Conservation (phyloP, 2,113 vertebrate species). For the Abramis brama region DNA sequence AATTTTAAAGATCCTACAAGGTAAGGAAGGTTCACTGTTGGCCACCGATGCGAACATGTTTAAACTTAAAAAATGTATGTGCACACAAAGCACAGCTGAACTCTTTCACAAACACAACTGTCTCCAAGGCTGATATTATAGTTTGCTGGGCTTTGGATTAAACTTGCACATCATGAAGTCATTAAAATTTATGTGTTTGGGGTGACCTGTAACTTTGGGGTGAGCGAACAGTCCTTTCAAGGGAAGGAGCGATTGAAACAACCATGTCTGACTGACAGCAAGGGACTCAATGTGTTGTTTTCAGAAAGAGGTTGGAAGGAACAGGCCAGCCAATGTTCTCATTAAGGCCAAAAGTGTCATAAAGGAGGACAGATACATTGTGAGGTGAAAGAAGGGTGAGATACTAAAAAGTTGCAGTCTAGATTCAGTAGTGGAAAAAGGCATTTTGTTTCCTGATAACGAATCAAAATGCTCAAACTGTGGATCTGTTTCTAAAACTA, state of each 20-base stretch:
- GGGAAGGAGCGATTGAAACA: slow-evolving; percentile 5
- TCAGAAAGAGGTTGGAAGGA: slow-evolving; percentile 25
- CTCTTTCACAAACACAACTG: background rate
- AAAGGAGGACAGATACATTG: slow-evolving; percentile 40
- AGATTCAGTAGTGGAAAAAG: background rate
- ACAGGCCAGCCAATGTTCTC: slow-evolving; percentile 41
- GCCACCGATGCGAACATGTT: background rate
- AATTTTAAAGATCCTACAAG: background rate
- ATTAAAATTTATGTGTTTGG: slow-evolving; percentile 17
- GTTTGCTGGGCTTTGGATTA: background rate
- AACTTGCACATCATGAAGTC: slow-evolving; percentile 1
- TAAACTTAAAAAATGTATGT: slow-evolving; percentile 8
- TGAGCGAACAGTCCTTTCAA: background rate
- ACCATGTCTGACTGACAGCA: slow-evolving; percentile 37
- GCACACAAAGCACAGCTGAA: background rate
- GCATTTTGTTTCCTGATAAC: background rate
- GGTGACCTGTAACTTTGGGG: slow-evolving; percentile 17
- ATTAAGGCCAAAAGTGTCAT: slow-evolving; percentile 42
- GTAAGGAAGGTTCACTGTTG: background rate
- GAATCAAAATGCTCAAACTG: background rate
- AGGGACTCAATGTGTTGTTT: slow-evolving; percentile 41
- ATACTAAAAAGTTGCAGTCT: background rate
- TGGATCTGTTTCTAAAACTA: background rate
- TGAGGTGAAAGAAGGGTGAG: slow-evolving; percentile 22
- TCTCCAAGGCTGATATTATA: background rate